Evolutionary conservation across 2,797 vertebrate species (phyloP).

Genomic region (Rachycentron canadum): DNA sequence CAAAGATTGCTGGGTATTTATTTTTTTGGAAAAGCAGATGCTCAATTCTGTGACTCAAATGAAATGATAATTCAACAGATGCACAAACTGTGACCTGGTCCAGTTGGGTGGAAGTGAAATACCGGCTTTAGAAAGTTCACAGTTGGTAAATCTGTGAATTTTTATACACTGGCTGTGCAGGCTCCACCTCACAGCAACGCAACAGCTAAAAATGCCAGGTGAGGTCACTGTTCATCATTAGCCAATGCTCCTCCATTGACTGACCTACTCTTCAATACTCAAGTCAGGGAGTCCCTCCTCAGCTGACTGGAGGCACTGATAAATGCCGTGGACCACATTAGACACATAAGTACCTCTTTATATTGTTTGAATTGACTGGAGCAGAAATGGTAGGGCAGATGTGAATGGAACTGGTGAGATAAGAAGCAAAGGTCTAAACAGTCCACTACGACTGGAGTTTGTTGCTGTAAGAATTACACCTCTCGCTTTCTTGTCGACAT

Average conservation of each 20-base stretch:
- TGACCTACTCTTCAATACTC: slow-evolving; percentile 37
- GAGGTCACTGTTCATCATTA: slow-evolving; percentile 52
- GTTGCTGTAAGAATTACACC: slow-evolving; percentile 33
- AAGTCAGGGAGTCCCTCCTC: slow-evolving; percentile 37
- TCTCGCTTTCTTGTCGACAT: slow-evolving; percentile 21
- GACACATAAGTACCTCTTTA: slow-evolving; percentile 48
- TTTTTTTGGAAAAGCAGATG: slow-evolving; percentile 1
- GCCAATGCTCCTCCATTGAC: slow-evolving; percentile 41
- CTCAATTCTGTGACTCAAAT: background rate
- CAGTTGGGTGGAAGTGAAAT: background rate
- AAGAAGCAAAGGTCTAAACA: slow-evolving; percentile 25
- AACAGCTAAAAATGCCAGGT: slow-evolving; percentile 15
- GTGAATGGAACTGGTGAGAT: slow-evolving; percentile 9
- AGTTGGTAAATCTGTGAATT: slow-evolving; percentile 1
- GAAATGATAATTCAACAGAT: background rate
- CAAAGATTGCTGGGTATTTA: background rate
- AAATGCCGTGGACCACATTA: slow-evolving; percentile 34
- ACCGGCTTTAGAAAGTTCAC: background rate
- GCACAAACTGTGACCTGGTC: background rate
- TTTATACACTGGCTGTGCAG: slow-evolving; percentile 9
- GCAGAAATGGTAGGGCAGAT: slow-evolving; percentile 21
- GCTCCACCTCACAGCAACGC: slow-evolving; percentile 16
- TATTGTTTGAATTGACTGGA: slow-evolving; percentile 55
- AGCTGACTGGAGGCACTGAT: slow-evolving; percentile 35
- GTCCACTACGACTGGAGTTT: background rate